Conservation (phyloP, 2,888 invertebrate genomes). For the Lordiphosa fenestrarum region DNA sequence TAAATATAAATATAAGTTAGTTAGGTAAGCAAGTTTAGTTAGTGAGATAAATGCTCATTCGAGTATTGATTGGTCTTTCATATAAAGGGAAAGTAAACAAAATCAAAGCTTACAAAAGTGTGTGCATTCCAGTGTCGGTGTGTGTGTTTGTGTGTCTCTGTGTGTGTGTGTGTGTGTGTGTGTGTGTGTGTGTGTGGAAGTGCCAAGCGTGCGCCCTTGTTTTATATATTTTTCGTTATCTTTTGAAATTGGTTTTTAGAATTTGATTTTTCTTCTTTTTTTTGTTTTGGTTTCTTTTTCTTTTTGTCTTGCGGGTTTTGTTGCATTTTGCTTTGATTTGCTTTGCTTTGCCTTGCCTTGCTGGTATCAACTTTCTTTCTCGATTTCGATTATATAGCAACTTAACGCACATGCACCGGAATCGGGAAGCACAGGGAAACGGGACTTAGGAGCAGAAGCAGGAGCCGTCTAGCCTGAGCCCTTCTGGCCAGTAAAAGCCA, state of each 20-base stretch:
- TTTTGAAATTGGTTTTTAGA: slow-evolving; percentile 25
- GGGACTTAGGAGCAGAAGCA: slow-evolving; percentile 71
- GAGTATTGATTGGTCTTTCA: slow-evolving; percentile 32
- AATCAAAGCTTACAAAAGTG: slow-evolving; percentile 36
- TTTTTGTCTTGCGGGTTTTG: slow-evolving; percentile 25
- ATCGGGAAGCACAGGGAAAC: slow-evolving; percentile 72
- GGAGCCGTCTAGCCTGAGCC: slow-evolving; percentile 67
- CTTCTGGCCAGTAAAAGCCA: slow-evolving; percentile 9
- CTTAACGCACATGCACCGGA: slow-evolving; percentile 72
- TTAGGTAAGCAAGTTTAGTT: slow-evolving; percentile 57
- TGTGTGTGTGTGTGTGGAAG: slow-evolving; percentile 38
- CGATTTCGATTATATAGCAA: slow-evolving; percentile 67
- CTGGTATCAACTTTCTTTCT: slow-evolving; percentile 41
- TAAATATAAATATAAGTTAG: slow-evolving; percentile 47
- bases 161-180: slow-evolving; percentile 21
- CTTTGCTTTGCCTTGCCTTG: slow-evolving; percentile 30
- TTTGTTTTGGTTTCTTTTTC: slow-evolving; percentile 17
- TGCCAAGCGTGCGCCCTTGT: slow-evolving; percentile 65
- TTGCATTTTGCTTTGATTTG: slow-evolving; percentile 62
- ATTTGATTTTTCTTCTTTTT: slow-evolving; percentile 18
- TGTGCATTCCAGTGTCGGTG: slow-evolving; percentile 29
- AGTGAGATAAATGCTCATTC: slow-evolving; percentile 61
- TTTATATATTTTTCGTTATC: slow-evolving; percentile 18
- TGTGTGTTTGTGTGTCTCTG: slow-evolving; percentile 17
- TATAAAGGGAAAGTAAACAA: slow-evolving; percentile 27